Conservation (phyloP, 1,140 invertebrate species). For the Venturia canescens region DNA sequence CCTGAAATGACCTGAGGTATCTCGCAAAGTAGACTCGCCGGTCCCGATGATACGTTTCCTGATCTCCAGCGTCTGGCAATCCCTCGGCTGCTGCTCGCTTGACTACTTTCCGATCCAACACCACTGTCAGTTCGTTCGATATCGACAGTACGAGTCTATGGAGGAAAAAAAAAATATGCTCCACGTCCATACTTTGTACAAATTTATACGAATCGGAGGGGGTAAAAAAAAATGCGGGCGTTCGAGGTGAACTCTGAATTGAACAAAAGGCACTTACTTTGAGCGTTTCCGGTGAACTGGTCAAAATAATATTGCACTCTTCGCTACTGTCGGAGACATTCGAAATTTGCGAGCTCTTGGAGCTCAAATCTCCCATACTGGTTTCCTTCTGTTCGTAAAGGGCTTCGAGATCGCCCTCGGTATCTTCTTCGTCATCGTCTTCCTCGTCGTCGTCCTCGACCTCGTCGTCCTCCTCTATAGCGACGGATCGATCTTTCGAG, state of each 20-base stretch:
- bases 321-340: slow-evolving; percentile 80
- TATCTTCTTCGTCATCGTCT: slow-evolving; percentile 71
- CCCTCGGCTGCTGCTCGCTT: slow-evolving; percentile 84
- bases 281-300: slow-evolving; percentile 69
- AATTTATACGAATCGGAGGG: too few relatives aligned
- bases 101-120: slow-evolving; percentile 94
- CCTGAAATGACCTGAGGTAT: slow-evolving; percentile 70
- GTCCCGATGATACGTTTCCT: slow-evolving; percentile 65
- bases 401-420: slow-evolving; percentile 72
- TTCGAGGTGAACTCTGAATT: not conserved
- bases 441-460: slow-evolving; percentile 76
- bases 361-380: slow-evolving; percentile 76
- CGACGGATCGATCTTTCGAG: slow-evolving; percentile 80
- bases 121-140: slow-evolving; percentile 95
- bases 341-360: slow-evolving; percentile 78
- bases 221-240: too few relatives aligned
- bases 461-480: slow-evolving; percentile 77
- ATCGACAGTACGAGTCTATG: slow-evolving; percentile 77
- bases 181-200: slow-evolving; percentile 17
- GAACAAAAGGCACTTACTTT: slow-evolving; percentile 62
- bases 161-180: slow-evolving; percentile 55
- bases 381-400: slow-evolving; percentile 75
- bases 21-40: slow-evolving; percentile 65
- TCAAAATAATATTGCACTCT: slow-evolving; percentile 75
- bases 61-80: slow-evolving; percentile 69